Conservation (phyloP, 2,797 vertebrate genomes). For the Pseudocheirus occidentalis region DNA sequence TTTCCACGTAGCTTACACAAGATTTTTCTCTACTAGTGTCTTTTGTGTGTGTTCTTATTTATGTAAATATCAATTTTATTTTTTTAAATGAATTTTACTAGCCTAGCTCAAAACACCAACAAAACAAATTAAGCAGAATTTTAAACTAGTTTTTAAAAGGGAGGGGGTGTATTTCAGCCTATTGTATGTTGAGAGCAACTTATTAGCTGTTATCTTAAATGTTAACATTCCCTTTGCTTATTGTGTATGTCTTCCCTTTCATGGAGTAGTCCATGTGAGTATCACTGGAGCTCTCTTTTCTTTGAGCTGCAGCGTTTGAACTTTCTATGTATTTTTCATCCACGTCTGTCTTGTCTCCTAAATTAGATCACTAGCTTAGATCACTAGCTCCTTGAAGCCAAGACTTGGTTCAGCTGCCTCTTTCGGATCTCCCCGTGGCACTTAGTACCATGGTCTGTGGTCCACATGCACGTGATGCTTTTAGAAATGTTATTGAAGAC, state of each 20-base stretch:
- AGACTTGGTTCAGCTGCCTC: neutral
- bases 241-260: neutral
- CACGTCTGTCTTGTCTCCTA: neutral
- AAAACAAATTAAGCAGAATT: neutral
- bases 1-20: neutral
- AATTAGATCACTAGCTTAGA: neutral
- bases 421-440: neutral
- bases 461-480: neutral
- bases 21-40: neutral
- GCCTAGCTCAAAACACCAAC: neutral
- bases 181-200: neutral
- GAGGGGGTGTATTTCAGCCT: neutral
- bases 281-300: neutral
- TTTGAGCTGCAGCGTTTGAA: neutral
- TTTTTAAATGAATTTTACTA: neutral
- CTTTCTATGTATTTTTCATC: constrained; percentile 2
- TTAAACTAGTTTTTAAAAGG: neutral
- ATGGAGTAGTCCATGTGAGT: neutral
- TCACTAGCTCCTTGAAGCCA: neutral
- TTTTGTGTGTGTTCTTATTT: neutral
- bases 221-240: neutral
- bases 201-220: neutral
- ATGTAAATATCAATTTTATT: neutral
- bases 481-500: neutral
- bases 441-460: neutral